phyloP scores from a whole-genome alignment of 2,797 vertebrate species.

The Eulemur mongoz region DNA sequence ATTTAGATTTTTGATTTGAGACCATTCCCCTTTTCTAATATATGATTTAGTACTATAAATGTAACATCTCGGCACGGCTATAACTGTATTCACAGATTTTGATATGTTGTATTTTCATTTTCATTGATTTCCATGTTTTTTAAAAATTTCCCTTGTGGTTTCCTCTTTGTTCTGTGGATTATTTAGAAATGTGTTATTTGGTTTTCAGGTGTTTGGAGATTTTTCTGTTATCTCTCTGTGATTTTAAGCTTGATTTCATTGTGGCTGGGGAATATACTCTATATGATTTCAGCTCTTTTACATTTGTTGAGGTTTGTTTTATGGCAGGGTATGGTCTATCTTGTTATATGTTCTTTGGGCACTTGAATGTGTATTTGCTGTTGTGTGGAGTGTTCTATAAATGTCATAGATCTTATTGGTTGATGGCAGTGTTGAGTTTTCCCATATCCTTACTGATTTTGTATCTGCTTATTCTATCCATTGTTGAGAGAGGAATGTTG shows the following conservation, averaged over 20 bases:
- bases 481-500: not conserved
- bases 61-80: not conserved
- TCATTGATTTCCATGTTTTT: not conserved
- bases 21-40: not conserved
- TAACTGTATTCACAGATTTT: not conserved
- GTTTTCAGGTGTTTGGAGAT: not conserved
- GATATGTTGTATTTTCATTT: not conserved
- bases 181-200: not conserved
- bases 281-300: not conserved
- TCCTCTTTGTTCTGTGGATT: not conserved
- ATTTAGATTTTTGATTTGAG: not conserved
- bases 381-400: not conserved
- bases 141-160: not conserved
- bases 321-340: not conserved
- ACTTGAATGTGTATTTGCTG: not conserved
- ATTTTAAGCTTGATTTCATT: constrained; percentile 28
- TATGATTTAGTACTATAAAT: not conserved
- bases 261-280: not conserved
- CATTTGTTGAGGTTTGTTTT: not conserved
- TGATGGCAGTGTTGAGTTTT: not conserved
- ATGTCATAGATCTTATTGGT: not conserved
- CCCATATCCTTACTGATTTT: not conserved
- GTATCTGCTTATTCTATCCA: not conserved
- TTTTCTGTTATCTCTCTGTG: not conserved
- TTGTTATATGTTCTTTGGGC: not conserved